phyloP scores from a whole-genome alignment of 2,113 vertebrate genomes.

The Aleadryas rufinucha region DNA sequence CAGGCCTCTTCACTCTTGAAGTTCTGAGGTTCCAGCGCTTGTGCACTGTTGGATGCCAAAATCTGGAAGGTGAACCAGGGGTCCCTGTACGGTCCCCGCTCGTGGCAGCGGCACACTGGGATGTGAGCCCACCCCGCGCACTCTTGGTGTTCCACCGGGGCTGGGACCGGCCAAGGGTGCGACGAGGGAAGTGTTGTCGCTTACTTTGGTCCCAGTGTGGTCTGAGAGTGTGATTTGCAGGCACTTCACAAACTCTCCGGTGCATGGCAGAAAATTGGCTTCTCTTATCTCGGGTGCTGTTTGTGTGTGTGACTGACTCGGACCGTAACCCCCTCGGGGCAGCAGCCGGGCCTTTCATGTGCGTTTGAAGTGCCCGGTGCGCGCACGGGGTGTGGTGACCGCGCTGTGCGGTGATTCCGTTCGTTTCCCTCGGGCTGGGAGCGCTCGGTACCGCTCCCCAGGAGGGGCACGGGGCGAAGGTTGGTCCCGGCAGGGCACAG shows the following conservation, averaged over 20 bases:
- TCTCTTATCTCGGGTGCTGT: background rate
- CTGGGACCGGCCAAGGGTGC: background rate
- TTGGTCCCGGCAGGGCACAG: background rate
- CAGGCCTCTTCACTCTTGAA: background rate
- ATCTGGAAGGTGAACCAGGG: background rate
- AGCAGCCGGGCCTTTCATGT: background rate
- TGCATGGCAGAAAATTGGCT: background rate
- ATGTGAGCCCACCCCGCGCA: background rate
- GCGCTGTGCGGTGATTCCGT: background rate
- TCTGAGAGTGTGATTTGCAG: background rate
- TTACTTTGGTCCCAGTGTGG: background rate
- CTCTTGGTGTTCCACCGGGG: no score
- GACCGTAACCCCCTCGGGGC: background rate
- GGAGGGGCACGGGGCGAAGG: background rate
- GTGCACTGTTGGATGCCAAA: background rate
- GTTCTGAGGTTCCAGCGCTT: background rate
- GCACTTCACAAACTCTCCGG: background rate
- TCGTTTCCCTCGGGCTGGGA: background rate
- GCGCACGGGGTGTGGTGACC: background rate
- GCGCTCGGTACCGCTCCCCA: background rate
- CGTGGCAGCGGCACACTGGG: background rate
- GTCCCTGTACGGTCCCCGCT: background rate
- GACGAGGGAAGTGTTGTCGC: rapidly evolving
- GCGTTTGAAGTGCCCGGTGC: background rate
- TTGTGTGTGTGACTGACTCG: background rate